Evolutionary conservation across 2,113 vertebrate species (phyloP).

Genomic region (Cololabis saira): DNA sequence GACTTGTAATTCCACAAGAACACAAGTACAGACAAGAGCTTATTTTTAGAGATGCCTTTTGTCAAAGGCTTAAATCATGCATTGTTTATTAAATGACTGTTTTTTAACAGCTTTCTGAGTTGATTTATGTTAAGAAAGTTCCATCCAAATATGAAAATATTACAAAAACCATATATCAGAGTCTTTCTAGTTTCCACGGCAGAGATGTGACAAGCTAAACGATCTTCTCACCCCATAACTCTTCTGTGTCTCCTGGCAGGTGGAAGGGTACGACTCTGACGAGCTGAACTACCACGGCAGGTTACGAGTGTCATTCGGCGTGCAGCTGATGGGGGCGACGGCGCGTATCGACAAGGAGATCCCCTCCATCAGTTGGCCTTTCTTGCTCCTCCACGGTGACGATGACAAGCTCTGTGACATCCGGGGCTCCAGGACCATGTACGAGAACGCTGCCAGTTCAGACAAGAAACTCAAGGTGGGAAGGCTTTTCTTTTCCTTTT

Average conservation of each 20-base stretch:
- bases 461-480: slow-evolving; percentile 95
- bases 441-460: slow-evolving; percentile 83
- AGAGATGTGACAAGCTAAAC: not conserved
- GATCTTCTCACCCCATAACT: not conserved
- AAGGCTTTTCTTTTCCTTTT: no score
- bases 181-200: no score
- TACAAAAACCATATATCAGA: no score
- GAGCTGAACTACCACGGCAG: slow-evolving; percentile 88
- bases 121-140: no score
- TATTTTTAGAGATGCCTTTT: no score
- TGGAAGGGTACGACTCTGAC: slow-evolving; percentile 86
- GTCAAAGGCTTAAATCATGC: no score
- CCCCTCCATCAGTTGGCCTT: slow-evolving; percentile 88
- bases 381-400: slow-evolving; percentile 92
- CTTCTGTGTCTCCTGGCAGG: slow-evolving; percentile 75
- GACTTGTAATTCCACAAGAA: no score
- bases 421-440: slow-evolving; percentile 88
- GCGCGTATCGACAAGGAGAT: slow-evolving; percentile 87
- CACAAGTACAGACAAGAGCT: no score
- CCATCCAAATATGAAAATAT: no score
- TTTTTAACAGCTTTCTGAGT: no score
- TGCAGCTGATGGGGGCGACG: slow-evolving; percentile 88
- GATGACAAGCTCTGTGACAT: slow-evolving; percentile 92
- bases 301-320: slow-evolving; percentile 88
- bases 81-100: no score